phyloP scores from a whole-genome alignment of 2,797 vertebrate genomes.

The Vipera latastei region DNA sequence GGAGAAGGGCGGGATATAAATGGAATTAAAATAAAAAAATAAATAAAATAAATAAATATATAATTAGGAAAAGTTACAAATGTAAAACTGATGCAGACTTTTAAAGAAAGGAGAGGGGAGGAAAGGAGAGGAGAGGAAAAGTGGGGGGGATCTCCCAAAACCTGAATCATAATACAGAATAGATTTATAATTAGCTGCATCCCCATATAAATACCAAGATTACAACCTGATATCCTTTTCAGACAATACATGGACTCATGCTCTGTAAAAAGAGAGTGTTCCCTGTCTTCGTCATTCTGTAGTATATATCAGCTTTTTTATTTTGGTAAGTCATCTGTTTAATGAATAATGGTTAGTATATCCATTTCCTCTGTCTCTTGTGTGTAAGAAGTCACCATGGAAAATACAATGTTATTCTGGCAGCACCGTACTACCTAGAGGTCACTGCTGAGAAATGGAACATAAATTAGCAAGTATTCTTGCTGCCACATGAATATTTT shows the following conservation, averaged over 20 bases:
- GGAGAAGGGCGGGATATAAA: no score
- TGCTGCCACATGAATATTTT: background rate
- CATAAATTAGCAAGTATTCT: background rate
- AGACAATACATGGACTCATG: background rate
- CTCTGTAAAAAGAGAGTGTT: background rate
- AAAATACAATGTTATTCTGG: background rate
- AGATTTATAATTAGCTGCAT: background rate
- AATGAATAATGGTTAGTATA: background rate
- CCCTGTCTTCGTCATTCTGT: background rate
- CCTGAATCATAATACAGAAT: background rate
- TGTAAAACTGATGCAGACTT: background rate
- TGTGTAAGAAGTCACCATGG: background rate
- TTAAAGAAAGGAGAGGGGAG: background rate
- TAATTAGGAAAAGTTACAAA: background rate
- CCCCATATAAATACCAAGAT: background rate
- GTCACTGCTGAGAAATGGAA: background rate
- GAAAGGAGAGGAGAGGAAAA: background rate
- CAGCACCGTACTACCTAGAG: background rate
- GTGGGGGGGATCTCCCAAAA: background rate
- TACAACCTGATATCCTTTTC: background rate
- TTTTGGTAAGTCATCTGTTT: background rate
- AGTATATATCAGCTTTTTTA: background rate
- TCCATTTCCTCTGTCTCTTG: background rate
- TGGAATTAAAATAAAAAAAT: no score
- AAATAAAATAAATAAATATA: no score